Conservation (phyloP, 92 coral and sea anemone species). For the Pocillopora grandis region DNA sequence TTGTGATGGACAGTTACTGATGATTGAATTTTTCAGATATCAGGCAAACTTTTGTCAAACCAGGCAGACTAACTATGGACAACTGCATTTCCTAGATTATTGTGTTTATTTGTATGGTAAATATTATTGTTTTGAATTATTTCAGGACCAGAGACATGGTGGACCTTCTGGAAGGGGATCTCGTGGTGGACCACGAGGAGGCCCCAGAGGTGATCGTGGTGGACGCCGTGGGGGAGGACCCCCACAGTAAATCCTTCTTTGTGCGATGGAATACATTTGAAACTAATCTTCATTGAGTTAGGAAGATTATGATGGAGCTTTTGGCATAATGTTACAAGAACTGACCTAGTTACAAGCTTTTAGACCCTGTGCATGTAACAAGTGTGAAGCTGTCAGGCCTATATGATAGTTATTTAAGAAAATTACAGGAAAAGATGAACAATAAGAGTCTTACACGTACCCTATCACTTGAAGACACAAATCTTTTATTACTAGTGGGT, state of each 20-base stretch:
- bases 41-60: no score
- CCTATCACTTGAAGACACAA: slow-evolving; percentile 8
- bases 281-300: slow-evolving; percentile 51
- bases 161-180: slow-evolving; percentile 55
- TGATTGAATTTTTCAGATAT: no score
- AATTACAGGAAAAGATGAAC: background rate
- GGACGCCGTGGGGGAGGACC: slow-evolving; percentile 81
- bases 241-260: slow-evolving; percentile 58
- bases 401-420: background rate
- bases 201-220: slow-evolving; percentile 75
- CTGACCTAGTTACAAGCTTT: slow-evolving; percentile 72
- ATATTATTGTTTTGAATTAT: no score
- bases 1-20: no score
- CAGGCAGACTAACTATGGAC: no score
- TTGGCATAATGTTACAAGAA: slow-evolving; percentile 78
- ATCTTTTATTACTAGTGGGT: background rate
- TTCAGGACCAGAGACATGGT: slow-evolving; percentile 22
- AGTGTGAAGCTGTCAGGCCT: slow-evolving; percentile 5
- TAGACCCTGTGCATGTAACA: slow-evolving; percentile 32
- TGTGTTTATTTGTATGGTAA: no score
- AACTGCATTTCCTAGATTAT: no score
- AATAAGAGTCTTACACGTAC: background rate
- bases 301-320: slow-evolving; percentile 99
- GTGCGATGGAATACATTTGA: background rate
- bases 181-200: slow-evolving; percentile 84